These are phyloP conservation scores for Chaetophractus vellerosus DNA, from an alignment of 2,797 vertebrate genomes.

Conservation along the genomic window DNA sequence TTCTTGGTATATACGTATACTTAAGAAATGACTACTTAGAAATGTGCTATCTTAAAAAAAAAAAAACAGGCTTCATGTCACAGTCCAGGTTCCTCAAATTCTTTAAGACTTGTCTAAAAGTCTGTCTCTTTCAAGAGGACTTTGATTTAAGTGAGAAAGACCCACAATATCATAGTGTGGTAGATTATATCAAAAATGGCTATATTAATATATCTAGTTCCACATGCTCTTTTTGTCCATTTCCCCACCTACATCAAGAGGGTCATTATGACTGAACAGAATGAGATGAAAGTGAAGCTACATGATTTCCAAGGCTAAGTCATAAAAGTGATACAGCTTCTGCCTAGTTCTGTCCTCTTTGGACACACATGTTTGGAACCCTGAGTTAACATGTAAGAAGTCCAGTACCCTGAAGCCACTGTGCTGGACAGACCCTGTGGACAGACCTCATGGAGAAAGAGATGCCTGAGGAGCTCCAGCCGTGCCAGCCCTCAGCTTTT, in stretches of 20 bases:
- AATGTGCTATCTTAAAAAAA: constrained; percentile 57
- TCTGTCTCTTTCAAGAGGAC: constrained; percentile 31
- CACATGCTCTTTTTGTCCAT: not conserved
- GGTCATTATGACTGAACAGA: not conserved
- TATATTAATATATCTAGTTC: not conserved
- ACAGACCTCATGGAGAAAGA: not conserved
- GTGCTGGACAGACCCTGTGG: not conserved
- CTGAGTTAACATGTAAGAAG: not conserved
- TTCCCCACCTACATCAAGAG: not conserved
- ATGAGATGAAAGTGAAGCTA: not conserved
- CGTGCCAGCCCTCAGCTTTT: not conserved
- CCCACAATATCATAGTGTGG: not conserved
- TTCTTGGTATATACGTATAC: constrained; percentile 34
- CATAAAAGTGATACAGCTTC: not conserved
- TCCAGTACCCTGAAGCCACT: not conserved
- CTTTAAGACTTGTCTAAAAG: constrained; percentile 40
- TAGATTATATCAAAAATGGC: not conserved
- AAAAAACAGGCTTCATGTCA: not conserved
- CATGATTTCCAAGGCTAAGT: not conserved
- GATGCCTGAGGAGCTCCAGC: not conserved
- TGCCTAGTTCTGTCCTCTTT: not conserved
- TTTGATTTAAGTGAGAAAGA: constrained; percentile 17
- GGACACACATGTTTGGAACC: not conserved
- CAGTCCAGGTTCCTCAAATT: not conserved
- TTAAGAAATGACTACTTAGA: constrained; percentile 46